These are phyloP conservation scores for Conger conger DNA, from an alignment of 2,113 vertebrate species.

Conservation along the genomic window DNA sequence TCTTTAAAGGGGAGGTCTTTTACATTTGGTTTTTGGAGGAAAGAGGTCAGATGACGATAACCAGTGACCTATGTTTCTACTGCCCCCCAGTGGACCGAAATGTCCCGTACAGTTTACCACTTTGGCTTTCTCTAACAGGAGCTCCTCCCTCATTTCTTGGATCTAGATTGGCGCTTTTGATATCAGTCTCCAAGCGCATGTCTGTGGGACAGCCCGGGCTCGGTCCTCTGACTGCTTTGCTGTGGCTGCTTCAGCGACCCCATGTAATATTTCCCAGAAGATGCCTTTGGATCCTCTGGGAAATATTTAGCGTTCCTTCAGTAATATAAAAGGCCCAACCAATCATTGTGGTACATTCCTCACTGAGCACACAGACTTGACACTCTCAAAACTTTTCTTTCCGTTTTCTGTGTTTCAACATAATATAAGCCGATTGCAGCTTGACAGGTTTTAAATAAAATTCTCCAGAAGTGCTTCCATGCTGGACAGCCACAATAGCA, in stretches of 20 bases:
- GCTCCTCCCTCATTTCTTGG: background rate
- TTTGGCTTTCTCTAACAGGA: background rate
- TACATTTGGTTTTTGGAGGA: background rate
- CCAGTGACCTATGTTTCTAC: background rate
- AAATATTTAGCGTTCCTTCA: background rate
- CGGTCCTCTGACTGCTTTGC: background rate
- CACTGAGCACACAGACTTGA: background rate
- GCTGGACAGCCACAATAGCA: background rate
- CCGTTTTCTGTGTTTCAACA: background rate
- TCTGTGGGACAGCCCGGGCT: background rate
- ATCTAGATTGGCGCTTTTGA: background rate
- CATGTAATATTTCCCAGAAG: no score
- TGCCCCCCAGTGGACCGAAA: background rate
- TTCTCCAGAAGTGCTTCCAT: no score
- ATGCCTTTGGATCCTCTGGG: background rate
- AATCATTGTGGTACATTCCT: background rate
- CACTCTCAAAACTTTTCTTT: background rate
- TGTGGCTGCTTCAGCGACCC: no score
- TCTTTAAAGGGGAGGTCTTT: background rate
- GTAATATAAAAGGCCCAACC: background rate
- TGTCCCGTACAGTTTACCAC: background rate
- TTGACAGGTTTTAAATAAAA: background rate
- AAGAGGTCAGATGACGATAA: background rate
- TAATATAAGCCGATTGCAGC: background rate
- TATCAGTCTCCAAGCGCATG: background rate